phyloP scores from a whole-genome alignment of 2,888 invertebrate genomes.

The Geotrupes spiniger region DNA sequence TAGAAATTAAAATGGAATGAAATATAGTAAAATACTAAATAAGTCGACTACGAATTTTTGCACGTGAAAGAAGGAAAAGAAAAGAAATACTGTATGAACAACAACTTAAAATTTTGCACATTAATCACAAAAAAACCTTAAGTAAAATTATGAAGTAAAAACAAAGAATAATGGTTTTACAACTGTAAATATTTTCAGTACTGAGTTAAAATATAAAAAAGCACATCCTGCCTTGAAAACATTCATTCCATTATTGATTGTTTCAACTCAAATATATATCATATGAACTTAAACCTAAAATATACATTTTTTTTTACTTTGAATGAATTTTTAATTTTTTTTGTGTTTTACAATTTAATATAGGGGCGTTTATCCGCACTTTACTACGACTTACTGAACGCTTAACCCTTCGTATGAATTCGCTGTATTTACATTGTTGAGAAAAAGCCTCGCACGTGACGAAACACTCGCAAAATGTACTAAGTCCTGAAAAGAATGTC shows the following conservation, averaged over 20 bases:
- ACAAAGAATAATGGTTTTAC: slow-evolving; percentile 14
- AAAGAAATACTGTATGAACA: slow-evolving; percentile 16
- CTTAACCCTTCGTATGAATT: slow-evolving; percentile 17
- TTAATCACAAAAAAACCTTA: slow-evolving; percentile 1
- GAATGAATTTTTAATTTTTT: slow-evolving; percentile 24
- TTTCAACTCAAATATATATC: slow-evolving; percentile 12
- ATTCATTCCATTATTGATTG: slow-evolving; percentile 12
- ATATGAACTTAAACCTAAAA: neutral
- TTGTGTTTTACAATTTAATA: slow-evolving; percentile 16
- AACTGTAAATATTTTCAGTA: too few relatives aligned
- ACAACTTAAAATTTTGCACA: neutral
- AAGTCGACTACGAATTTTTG: slow-evolving; percentile 1
- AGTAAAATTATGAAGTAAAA: neutral
- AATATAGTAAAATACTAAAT: slow-evolving; percentile 16
- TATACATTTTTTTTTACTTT: slow-evolving; percentile 15
- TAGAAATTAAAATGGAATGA: slow-evolving; percentile 22
- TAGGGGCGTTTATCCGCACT: slow-evolving; percentile 27
- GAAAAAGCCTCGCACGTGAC: neutral
- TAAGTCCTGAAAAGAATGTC: slow-evolving; percentile 1
- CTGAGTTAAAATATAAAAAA: too few relatives aligned
- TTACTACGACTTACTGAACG: slow-evolving; percentile 19
- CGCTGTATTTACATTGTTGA: slow-evolving; percentile 7
- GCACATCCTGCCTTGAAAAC: neutral
- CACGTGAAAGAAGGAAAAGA: neutral
- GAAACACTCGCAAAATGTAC: slow-evolving; percentile 5